Base-by-base conservation (phyloP, 64 coral and sea anemone species). In the Anthopleura sola region DNA sequence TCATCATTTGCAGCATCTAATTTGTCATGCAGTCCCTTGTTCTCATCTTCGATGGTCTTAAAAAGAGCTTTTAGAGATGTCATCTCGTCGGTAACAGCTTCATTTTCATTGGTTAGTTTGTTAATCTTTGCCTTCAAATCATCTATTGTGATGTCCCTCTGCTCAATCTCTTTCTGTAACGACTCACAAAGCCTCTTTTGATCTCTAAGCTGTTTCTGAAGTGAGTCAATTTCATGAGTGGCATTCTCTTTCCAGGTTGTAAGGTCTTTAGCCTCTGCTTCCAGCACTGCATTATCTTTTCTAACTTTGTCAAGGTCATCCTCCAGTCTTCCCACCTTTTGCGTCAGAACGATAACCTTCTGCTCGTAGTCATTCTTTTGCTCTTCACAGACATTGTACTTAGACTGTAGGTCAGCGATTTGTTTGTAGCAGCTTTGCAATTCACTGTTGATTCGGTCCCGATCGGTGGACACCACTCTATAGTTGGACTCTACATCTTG, bases 361-460 rank as follows among this genome's bases (percentile, higher is more conserved):
- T 97, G 64, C 40, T 97, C 91, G 17, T 93, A 90, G 10, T 86
- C 78, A 55, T 78, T 87, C 84, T 85, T 90, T 57, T 97, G 87
- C 23, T 97, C 91, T 50, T 97, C 90, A 60, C 84, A 23, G 44
- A 97, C 82, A 36, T 93, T 97, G 17, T 89, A 69, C 32, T 93
- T 84, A 32, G 95, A 83, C 83, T 97, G 91, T 36, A 97, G 83
- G 51, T 97, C 83, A 80, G 91, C 86, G 39, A 93, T 93, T 47
- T 97, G 83, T 71, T 97, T 97, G 74, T 88, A 97, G 46, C 82
- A 90, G 44, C 49, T 88, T 56, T 93, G 95, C 20, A 97, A 88
- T 23, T 97, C 95, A 13, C 84, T 90, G 57, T 97, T 97, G 32
- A 93, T 84, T 44, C 88, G 78, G 46, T 97, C 91, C 17, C 91